Conservation (phyloP, 2,888 invertebrate genomes). For the Chrysodeixis includens region DNA sequence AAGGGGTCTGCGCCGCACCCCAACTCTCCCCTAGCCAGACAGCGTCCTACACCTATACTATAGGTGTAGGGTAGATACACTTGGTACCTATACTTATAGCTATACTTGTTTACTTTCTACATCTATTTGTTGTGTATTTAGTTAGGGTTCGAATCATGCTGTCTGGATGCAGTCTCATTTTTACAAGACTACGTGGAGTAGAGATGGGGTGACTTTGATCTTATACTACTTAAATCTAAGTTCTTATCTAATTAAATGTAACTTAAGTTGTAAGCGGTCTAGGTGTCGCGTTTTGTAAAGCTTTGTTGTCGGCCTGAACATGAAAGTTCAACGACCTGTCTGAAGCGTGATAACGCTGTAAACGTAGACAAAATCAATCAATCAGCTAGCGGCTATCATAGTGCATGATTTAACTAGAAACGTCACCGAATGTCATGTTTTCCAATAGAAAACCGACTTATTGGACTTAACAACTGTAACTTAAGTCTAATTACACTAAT, state of each 20-base stretch:
- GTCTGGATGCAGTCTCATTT: slow-evolving; percentile 3
- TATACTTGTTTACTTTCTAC: slow-evolving; percentile 4
- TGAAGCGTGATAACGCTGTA: slow-evolving; percentile 1
- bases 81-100: not conserved
- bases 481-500: no score
- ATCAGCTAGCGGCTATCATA: not conserved
- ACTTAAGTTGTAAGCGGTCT: not conserved
- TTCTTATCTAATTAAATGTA: not conserved
- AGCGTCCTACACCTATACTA: not conserved
- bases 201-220: not conserved
- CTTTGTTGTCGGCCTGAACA: slow-evolving; percentile 1
- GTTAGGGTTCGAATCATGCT: not conserved
- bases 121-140: slow-evolving; percentile 4
- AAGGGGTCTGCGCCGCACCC: not conserved
- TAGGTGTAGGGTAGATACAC: not conserved
- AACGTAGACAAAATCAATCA: slow-evolving; percentile 1
- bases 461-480: not conserved
- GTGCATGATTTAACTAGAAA: not conserved
- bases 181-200: not conserved
- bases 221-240: not conserved
- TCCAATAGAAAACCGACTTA: not conserved
- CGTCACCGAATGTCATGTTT: not conserved
- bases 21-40: not conserved
- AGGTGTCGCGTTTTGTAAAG: no score
- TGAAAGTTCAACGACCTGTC: slow-evolving; percentile 6